Conservation (phyloP, 92 coral and sea anemone species). For the Heteractis magnifica region DNA sequence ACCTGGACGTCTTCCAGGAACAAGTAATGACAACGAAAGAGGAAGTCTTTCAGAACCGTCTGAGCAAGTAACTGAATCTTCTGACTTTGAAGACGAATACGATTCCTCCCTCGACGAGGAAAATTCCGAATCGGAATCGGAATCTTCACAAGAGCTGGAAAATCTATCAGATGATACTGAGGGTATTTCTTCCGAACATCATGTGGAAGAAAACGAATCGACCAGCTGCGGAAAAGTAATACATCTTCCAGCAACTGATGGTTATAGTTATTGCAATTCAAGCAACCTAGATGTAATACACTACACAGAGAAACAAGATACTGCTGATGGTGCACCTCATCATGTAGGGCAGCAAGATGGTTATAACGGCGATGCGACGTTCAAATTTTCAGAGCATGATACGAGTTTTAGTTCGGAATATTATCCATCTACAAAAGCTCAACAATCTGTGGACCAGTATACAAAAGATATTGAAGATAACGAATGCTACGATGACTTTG, state of each 20-base stretch:
- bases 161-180: too few species aligned
- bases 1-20: neutral
- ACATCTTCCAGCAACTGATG: neutral
- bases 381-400: neutral
- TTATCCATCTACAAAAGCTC: neutral
- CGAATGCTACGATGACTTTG: slow-evolving; percentile 1
- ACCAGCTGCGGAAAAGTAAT: neutral
- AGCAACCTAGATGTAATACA: neutral
- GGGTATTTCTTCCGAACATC: too few species aligned
- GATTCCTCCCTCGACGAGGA: neutral
- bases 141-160: too few species aligned
- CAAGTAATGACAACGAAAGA: neutral
- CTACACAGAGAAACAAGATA: neutral
- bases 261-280: neutral
- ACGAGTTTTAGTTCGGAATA: neutral
- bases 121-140: neutral
- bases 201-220: neutral
- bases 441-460: neutral
- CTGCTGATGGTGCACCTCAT: neutral
- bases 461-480: neutral
- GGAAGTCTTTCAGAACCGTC: neutral
- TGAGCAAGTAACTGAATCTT: neutral
- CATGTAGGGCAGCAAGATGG: neutral
- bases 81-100: neutral
- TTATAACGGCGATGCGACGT: neutral